These are phyloP conservation scores for Centropyge bicolor DNA, from an alignment of 2,797 vertebrate genomes.

Conservation along the genomic window DNA sequence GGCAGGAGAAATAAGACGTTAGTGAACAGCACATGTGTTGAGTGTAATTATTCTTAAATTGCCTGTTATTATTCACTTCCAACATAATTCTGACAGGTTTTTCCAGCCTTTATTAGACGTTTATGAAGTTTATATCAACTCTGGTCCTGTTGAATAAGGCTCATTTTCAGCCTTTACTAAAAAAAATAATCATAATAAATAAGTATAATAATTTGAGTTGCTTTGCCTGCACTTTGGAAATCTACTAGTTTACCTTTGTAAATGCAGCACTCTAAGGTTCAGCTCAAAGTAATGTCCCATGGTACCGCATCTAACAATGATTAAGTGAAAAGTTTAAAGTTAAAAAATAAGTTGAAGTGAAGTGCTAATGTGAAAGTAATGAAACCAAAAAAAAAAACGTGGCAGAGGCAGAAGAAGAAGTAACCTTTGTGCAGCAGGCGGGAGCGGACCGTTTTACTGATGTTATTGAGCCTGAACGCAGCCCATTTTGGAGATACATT, in stretches of 20 bases:
- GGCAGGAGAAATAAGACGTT: neutral
- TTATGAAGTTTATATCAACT: neutral
- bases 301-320: constrained; percentile 3
- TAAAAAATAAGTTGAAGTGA: constrained; percentile 11
- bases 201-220: neutral
- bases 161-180: constrained; percentile 1
- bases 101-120: neutral
- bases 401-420: constrained; percentile 3
- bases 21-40: neutral
- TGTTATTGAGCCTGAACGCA: constrained; percentile 53
- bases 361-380: constrained; percentile 31
- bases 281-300: neutral
- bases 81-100: neutral
- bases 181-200: neutral
- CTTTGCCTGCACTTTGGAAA: constrained; percentile 10
- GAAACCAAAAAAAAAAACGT: constrained; percentile 20
- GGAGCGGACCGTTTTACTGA: constrained; percentile 24
- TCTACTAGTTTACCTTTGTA: constrained; percentile 2
- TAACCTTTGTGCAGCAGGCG: constrained; percentile 23
- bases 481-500: constrained; percentile 59
- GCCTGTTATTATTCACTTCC: neutral
- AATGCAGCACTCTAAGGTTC: neutral
- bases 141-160: neutral
- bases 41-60: neutral
- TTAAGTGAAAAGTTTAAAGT: constrained; percentile 4